A percentile compares a stretch with the other conserved stretches of the same genome.
phyloP scores from a whole-genome alignment of 2,888 invertebrate species.

The Xanthia icteritia region DNA sequence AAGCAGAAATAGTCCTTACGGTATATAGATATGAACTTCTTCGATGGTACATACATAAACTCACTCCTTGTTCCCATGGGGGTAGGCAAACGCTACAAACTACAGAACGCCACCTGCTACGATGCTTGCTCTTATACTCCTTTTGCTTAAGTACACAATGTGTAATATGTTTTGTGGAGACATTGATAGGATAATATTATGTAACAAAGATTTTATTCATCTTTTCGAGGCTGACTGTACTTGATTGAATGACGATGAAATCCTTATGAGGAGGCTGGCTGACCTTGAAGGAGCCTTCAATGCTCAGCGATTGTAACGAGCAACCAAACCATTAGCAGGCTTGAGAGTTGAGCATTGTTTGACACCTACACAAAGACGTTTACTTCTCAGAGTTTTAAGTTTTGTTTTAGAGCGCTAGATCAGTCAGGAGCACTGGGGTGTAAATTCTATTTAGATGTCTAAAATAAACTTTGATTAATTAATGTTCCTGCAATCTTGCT shows the following conservation, averaged over 20 bases:
- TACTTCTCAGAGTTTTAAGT: constrained; percentile 28
- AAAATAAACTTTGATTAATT: constrained; percentile 4
- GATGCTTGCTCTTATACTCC: neutral
- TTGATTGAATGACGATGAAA: constrained; percentile 78
- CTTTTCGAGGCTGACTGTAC: constrained; percentile 64
- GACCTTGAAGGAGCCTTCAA: constrained; percentile 75
- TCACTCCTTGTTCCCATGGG: too few relatives aligned
- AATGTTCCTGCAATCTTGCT: too few relatives aligned
- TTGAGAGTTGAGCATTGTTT: constrained; percentile 45
- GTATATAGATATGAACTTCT: too few relatives aligned
- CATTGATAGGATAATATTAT: neutral
- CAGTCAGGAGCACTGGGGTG: constrained; percentile 13
- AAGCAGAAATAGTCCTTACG: too few relatives aligned
- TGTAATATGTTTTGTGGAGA: neutral
- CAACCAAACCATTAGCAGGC: constrained; percentile 60
- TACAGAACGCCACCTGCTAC: neutral
- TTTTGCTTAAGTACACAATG: neutral
- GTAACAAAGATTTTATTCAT: neutral
- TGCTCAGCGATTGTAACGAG: constrained; percentile 59
- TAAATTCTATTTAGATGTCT: neutral
- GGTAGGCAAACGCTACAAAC: neutral
- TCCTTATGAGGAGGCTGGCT: constrained; percentile 78
- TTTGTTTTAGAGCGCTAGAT: constrained; percentile 12
- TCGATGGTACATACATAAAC: too few relatives aligned
- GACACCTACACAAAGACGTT: constrained; percentile 43